Conservation (phyloP, 2,888 invertebrate species). For the Mylabris sibirica region DNA sequence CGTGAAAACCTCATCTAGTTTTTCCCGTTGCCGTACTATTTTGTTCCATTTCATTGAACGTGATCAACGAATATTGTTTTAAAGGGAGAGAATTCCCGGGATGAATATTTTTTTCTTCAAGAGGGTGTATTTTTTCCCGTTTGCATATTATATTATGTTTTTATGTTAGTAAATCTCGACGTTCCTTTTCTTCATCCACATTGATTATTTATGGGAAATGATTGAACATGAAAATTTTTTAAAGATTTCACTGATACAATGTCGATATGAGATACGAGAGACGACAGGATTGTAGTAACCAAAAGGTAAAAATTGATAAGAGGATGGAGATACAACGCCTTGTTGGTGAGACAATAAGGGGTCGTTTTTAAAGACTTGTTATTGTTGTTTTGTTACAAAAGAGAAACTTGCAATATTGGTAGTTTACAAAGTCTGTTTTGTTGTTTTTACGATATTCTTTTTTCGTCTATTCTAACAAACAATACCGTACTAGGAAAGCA, state of each 20-base stretch:
- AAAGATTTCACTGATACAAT: too few species aligned
- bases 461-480: neutral
- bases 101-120: neutral
- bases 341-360: neutral
- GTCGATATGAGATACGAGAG: too few species aligned
- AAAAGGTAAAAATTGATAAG: neutral
- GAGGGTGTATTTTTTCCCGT: neutral
- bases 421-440: neutral
- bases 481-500: neutral
- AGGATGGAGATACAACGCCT: neutral
- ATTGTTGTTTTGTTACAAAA: neutral
- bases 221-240: neutral
- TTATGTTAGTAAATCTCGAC: neutral
- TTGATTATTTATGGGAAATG: neutral
- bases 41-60: neutral
- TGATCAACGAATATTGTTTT: conserved; percentile 9
- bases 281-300: neutral
- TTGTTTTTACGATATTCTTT: conserved; percentile 1
- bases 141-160: conserved; percentile 3
- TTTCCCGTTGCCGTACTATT: neutral
- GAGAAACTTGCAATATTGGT: neutral
- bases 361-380: neutral
- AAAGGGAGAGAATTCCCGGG: neutral
- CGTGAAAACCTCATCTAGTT: neutral
- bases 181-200: neutral